Evolutionary conservation across 2,888 invertebrate genomes (phyloP).

Genomic region (Erebia epiphron): DNA sequence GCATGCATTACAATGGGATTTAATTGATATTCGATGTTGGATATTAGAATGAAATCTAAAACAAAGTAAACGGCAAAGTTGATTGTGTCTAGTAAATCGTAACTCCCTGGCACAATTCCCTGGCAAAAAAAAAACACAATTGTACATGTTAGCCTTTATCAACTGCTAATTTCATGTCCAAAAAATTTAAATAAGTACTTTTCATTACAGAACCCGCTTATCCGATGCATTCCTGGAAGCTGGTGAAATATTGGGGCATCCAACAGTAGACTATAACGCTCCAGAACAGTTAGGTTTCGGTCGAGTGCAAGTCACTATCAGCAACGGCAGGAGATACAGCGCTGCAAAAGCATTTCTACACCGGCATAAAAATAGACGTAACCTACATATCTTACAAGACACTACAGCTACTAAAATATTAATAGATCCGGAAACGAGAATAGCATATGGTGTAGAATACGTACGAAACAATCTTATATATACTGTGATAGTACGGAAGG

Average conservation of each 20-base stretch:
- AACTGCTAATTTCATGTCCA: no score
- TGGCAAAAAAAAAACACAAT: no score
- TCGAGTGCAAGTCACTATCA: slow-evolving; percentile 84
- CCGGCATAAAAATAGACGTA: slow-evolving; percentile 82
- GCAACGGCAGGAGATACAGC: slow-evolving; percentile 85
- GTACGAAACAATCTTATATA: slow-evolving; percentile 74
- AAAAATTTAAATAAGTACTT: slow-evolving; percentile 3
- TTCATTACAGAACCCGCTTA: slow-evolving; percentile 65
- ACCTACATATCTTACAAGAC: slow-evolving; percentile 86
- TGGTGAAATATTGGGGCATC: slow-evolving; percentile 85
- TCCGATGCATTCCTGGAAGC: slow-evolving; percentile 82
- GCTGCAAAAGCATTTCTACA: slow-evolving; percentile 86
- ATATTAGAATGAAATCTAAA: no score
- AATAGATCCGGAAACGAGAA: slow-evolving; percentile 84
- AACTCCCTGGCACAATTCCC: no score
- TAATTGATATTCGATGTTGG: no score
- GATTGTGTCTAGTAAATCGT: no score
- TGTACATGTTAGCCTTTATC: no score
- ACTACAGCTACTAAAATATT: slow-evolving; percentile 86
- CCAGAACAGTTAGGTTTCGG: slow-evolving; percentile 85
- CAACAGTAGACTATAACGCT: slow-evolving; percentile 87
- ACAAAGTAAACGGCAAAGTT: no score
- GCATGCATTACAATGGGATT: no score
- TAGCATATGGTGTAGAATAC: slow-evolving; percentile 87
- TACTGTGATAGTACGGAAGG: slow-evolving; percentile 85